Evolutionary conservation across 2,888 invertebrate species (phyloP).

Genomic region (Watsonalla cultraria): DNA sequence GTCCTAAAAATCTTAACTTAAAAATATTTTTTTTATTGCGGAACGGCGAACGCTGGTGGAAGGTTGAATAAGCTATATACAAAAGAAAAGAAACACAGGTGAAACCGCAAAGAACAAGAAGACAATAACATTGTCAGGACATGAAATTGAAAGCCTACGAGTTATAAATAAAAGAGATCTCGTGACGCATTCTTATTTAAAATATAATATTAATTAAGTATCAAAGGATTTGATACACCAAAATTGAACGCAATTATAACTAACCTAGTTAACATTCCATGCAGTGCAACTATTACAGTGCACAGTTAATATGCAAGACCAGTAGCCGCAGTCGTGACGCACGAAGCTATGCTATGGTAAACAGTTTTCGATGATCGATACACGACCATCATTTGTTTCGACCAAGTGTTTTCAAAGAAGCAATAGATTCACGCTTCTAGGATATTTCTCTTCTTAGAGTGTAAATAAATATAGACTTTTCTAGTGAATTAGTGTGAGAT

Average conservation of each 20-base stretch:
- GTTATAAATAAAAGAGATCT: no score
- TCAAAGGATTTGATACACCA: not conserved
- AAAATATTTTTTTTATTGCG: no score
- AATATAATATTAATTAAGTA: not conserved
- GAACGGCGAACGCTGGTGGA: no score
- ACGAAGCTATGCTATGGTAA: not conserved
- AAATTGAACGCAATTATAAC: not conserved
- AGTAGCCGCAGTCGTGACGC: constrained; percentile 1
- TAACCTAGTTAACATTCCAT: not conserved
- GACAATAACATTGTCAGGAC: no score
- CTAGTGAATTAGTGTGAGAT: not conserved
- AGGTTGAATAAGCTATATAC: no score
- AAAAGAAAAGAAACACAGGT: no score
- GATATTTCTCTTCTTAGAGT: not conserved
- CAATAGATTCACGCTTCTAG: not conserved
- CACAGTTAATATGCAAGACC: not conserved
- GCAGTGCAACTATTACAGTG: not conserved
- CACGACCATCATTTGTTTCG: not conserved
- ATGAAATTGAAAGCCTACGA: no score
- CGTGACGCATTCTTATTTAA: not conserved
- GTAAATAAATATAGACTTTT: not conserved
- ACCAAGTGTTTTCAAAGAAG: not conserved
- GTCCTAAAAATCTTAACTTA: no score
- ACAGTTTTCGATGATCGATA: not conserved
- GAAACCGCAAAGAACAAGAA: no score